A percentile compares a stretch with the other conserved stretches of the same genome.
phyloP scores from a whole-genome alignment of 2,888 invertebrate species.

The Sipha maydis region DNA sequence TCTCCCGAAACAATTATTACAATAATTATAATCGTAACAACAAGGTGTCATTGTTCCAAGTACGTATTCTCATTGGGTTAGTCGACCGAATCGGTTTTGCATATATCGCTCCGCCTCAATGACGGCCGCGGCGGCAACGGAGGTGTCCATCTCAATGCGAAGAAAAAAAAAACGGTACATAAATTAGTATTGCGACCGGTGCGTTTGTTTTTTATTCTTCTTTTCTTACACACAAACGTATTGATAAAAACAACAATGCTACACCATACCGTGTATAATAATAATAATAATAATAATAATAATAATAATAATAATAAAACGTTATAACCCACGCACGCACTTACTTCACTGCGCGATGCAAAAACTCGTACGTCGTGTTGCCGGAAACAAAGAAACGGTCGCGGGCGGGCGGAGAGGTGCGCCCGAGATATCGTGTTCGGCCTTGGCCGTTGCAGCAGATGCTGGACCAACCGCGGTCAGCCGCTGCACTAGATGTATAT shows the following conservation, averaged over 20 bases:
- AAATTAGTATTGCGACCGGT: background rate
- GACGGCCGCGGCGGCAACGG: background rate
- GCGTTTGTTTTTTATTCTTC: background rate
- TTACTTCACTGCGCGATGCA: background rate
- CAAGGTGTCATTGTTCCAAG: background rate
- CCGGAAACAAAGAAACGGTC: slow-evolving; percentile 54
- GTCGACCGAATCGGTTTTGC: background rate
- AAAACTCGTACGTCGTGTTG: slow-evolving; percentile 23
- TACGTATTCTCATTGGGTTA: background rate
- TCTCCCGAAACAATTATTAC: background rate
- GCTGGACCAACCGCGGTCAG: slow-evolving; percentile 26
- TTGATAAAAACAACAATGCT: background rate
- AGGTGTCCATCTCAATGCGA: background rate
- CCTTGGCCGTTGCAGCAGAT: slow-evolving; percentile 50
- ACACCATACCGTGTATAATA: background rate
- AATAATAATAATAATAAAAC: background rate
- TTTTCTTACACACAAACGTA: background rate
- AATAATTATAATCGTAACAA: background rate
- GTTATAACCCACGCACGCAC: slow-evolving; percentile 2
- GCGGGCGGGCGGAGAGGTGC: slow-evolving; percentile 46
- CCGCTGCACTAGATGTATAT: background rate
- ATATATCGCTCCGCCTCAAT: background rate
- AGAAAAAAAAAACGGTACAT: background rate
- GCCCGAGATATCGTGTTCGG: slow-evolving; percentile 42
- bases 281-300: too few relatives aligned